A percentile compares a stretch with the other conserved stretches of the same genome.
Conservation (phyloP, 37 sponge, comb jelly and placozoan genomes). For the Crambe crambe region DNA sequence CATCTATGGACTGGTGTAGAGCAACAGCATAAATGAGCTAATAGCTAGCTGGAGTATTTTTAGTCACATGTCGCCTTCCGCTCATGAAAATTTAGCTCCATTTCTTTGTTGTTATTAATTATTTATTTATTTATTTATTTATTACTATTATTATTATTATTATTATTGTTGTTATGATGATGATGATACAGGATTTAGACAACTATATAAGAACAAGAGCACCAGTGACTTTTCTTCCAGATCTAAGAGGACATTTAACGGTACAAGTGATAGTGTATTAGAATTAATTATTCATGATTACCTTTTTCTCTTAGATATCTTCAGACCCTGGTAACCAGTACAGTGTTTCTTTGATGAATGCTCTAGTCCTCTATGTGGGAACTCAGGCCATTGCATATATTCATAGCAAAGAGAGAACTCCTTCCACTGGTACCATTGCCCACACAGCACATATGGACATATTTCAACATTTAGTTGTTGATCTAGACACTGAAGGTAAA, state of each 20-base stretch:
- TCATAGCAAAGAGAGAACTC: conserved; percentile 74
- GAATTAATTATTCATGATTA: not conserved
- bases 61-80: too few relatives aligned
- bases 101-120: too few relatives aligned
- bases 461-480: conserved; percentile 90
- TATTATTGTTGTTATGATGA: too few relatives aligned
- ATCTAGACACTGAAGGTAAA: conserved; percentile 96
- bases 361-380: conserved; percentile 93
- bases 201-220: conserved; percentile 85
- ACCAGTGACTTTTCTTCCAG: conserved; percentile 91
- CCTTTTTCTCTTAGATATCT: conserved; percentile 51
- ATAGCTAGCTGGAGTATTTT: too few relatives aligned
- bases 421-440: conserved; percentile 84
- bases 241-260: conserved; percentile 76
- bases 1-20: too few relatives aligned
- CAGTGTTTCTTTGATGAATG: conserved; percentile 93
- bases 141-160: too few relatives aligned
- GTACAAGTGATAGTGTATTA: not conserved
- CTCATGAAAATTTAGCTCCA: too few relatives aligned
- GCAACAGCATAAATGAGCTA: too few relatives aligned
- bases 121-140: too few relatives aligned
- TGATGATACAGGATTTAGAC: conserved; percentile 90
- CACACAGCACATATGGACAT: conserved; percentile 98
- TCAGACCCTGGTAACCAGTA: conserved; percentile 88
- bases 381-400: conserved; percentile 90